These are phyloP conservation scores for Orthosia gothica DNA, from an alignment of 2,888 invertebrate genomes.

Conservation along the genomic window DNA sequence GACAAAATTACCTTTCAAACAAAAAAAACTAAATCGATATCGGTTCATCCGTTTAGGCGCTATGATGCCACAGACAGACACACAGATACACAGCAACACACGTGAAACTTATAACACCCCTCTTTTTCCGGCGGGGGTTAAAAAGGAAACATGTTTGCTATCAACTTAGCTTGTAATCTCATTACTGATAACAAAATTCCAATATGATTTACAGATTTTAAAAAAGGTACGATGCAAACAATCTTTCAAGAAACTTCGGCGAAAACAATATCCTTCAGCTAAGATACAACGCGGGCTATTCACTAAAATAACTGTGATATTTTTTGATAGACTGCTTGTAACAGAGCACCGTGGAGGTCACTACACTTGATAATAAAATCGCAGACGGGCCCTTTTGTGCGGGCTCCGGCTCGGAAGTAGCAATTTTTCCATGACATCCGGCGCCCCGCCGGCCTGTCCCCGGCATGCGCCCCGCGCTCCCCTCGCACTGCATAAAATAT, in stretches of 20 bases:
- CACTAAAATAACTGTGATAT: constrained; percentile 75
- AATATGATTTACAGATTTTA: constrained; percentile 2
- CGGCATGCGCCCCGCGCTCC: constrained; percentile 71
- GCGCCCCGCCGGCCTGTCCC: constrained; percentile 84
- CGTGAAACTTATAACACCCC: too few species aligned
- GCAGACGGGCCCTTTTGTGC: constrained; percentile 83
- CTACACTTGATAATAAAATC: constrained; percentile 85
- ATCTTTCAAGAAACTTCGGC: constrained; percentile 38
- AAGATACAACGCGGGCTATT: constrained; percentile 57
- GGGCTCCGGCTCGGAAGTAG: constrained; percentile 85
- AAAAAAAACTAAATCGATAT: too few species aligned
- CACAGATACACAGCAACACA: too few species aligned
- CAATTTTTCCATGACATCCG: constrained; percentile 89
- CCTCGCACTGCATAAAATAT: constrained; percentile 78
- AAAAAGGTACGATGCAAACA: constrained; percentile 6
- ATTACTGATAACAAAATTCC: neutral
- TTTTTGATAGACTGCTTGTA: constrained; percentile 80
- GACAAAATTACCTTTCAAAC: too few species aligned
- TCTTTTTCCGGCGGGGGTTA: too few species aligned
- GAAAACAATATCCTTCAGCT: constrained; percentile 48
- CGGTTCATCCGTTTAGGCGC: too few species aligned
- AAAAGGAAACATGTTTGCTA: neutral
- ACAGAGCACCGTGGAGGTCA: constrained; percentile 80
- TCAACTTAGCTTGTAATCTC: constrained; percentile 9
- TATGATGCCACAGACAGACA: too few species aligned